Evolutionary conservation across 1,140 invertebrate species (phyloP), one percentile per base, ranked within the genome.

Genomic region (Lepeophtheirus salmonis): DNA sequence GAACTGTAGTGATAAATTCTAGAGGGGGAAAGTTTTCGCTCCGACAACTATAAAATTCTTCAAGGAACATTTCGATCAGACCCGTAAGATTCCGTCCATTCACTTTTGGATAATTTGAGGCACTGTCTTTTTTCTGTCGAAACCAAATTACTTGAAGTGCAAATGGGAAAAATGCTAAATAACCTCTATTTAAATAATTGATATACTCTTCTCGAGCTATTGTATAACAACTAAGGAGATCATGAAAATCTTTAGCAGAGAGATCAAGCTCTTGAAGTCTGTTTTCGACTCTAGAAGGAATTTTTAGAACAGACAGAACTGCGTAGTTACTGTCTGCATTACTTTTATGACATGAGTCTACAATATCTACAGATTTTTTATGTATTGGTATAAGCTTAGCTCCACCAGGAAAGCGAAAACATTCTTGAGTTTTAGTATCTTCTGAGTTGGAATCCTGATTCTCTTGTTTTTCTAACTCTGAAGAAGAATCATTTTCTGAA

Each of bases 201-300:
- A 57, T 57, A 25, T 57, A 57, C 16, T 57, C 55, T n/a, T 57
- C 23, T 20, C 55, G 23, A 18, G 26, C 55, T 2, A n/a, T 48
- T 3, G 21, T 23, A 21, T 57, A 57, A 16, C 22, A 24, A 14
- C 17, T 14, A 14, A 57, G 4, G 16, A 57, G 25, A n/a, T 30
- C 24, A 30, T 41, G 13, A 25, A 57, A 57, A 14, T 26, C 17
- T 20, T 24, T 25, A 6, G 16, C 26, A 10, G 55, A 3, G 2
- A 57, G 4, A 17, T 30, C 26, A 3, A 30, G 23, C 22, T 57
- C 55, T n/a, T 26, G 16, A 14, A 57, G 55, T 18, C 23, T 24
- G 26, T 2, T 21, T 41, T 57, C 17, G 23, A 57, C 26, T 13
- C 20, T 16, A 18, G 26, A 26, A n/a, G 55, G 55, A 21, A 24